These are phyloP conservation scores for Archilochus colubris DNA, from an alignment of 2,113 vertebrate species.

Conservation along the genomic window DNA sequence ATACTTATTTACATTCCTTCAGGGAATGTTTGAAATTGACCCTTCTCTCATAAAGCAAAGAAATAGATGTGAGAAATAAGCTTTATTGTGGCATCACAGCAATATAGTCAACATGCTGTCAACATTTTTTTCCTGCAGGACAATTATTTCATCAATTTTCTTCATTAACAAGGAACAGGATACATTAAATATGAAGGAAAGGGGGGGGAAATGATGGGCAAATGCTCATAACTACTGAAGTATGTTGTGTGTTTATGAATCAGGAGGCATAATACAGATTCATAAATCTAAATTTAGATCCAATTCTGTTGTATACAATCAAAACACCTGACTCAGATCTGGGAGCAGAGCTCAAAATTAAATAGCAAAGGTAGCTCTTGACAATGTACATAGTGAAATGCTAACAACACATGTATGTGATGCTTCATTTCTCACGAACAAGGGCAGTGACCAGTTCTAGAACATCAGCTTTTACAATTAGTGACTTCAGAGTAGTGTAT, in stretches of 20 bases:
- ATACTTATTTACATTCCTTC: slow-evolving; percentile 47
- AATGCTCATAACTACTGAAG: not conserved
- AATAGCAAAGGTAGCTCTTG: not conserved
- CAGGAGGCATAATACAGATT: not conserved
- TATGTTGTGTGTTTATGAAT: not conserved
- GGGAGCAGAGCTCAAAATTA: not conserved
- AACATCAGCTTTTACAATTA: not conserved
- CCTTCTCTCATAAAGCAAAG: slow-evolving; percentile 47
- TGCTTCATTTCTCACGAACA: not conserved
- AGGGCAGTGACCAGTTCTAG: not conserved
- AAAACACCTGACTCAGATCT: not conserved
- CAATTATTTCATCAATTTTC: not conserved
- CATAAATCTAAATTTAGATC: not conserved
- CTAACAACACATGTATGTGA: rapidly evolving
- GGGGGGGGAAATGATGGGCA: not conserved
- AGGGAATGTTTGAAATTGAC: slow-evolving; percentile 22
- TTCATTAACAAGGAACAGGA: not conserved
- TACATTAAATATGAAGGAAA: not conserved
- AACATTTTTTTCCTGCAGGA: not conserved
- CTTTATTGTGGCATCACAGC: not conserved
- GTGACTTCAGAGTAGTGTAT: not conserved
- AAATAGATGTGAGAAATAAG: not conserved
- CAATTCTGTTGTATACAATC: not conserved
- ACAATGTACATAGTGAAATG: not conserved
- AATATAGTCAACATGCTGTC: not conserved